Percentiles rank a stretch among this genome's conserved stretches.
These are phyloP conservation scores for Galendromus occidentalis DNA, from an alignment of 1,140 invertebrate genomes.

Conservation along the genomic window DNA sequence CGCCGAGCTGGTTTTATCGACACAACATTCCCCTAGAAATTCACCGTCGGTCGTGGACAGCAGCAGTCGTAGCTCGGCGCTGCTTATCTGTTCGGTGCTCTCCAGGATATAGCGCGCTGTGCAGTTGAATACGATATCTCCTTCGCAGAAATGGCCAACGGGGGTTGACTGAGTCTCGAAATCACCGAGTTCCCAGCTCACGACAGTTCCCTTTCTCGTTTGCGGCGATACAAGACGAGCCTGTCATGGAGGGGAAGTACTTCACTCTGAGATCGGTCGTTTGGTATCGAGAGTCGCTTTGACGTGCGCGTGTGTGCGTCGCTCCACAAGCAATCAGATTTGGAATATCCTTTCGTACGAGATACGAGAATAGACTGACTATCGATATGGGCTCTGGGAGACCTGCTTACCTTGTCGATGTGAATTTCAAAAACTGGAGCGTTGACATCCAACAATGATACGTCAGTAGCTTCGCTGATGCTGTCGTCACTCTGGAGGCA, in stretches of 20 bases:
- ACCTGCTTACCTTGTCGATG: background rate
- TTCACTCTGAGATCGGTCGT: too few relatives aligned
- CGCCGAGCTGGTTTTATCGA: background rate
- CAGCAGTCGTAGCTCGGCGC: background rate
- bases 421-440: slow-evolving; percentile 1
- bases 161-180: slow-evolving; percentile 2
- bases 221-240: too few relatives aligned
- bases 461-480: background rate
- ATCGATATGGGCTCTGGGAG: too few relatives aligned
- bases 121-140: slow-evolving; percentile 2
- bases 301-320: too few relatives aligned
- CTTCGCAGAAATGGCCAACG: background rate
- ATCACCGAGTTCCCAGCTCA: background rate
- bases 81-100: background rate
- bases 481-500: background rate
- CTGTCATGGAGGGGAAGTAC: too few relatives aligned
- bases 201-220: background rate
- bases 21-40: background rate
- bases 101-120: slow-evolving; percentile 1
- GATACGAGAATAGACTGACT: too few relatives aligned
- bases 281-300: too few relatives aligned
- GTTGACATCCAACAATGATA: background rate
- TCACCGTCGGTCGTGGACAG: background rate
- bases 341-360: too few relatives aligned
- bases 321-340: too few relatives aligned